phyloP scores from a whole-genome alignment of 2,888 invertebrate genomes.

The Yponomeuta cagnagella region DNA sequence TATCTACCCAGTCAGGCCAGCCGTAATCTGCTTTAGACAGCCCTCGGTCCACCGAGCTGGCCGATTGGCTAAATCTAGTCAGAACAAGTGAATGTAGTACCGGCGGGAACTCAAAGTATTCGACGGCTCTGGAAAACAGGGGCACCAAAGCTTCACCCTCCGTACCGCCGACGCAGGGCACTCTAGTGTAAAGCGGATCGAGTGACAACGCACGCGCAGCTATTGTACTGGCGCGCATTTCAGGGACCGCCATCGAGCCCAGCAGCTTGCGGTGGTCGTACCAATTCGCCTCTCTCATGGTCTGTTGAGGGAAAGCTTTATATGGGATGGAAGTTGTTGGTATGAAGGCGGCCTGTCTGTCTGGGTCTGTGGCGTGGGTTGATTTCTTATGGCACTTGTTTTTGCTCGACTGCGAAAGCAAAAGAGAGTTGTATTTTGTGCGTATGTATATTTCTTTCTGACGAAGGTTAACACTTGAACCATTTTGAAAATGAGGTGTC shows the following conservation, averaged over 20 bases:
- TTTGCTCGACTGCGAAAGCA: no score
- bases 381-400: no score
- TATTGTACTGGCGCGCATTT: conserved; percentile 64
- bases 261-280: conserved; percentile 55
- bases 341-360: no score
- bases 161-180: conserved; percentile 63
- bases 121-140: conserved; percentile 60
- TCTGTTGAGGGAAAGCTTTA: conserved; percentile 33
- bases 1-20: no score
- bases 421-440: no score
- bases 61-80: no score
- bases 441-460: no score
- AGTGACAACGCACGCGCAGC: conserved; percentile 57
- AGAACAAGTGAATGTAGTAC: conserved; percentile 29
- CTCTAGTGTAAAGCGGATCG: conserved; percentile 56
- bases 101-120: conserved; percentile 58
- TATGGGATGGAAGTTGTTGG: not conserved
- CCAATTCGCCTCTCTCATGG: conserved; percentile 61
- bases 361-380: no score
- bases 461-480: no score
- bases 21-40: no score
- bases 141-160: conserved; percentile 60
- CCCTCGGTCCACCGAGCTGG: no score
- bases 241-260: conserved; percentile 61
- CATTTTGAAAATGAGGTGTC: no score